These are phyloP conservation scores for Spinus pinus DNA, from an alignment of 2,797 vertebrate species.

Conservation along the genomic window DNA sequence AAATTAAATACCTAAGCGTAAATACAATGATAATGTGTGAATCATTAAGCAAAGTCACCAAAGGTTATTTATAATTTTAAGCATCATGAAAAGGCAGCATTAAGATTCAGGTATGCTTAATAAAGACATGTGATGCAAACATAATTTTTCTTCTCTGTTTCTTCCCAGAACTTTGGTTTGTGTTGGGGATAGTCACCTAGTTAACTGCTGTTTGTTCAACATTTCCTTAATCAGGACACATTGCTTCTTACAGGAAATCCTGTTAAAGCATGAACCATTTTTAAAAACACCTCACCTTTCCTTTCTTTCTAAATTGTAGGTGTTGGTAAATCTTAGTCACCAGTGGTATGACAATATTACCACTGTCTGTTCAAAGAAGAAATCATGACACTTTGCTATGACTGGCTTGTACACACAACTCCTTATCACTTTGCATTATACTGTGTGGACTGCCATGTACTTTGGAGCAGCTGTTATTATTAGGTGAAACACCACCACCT, in stretches of 20 bases:
- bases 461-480: constrained; percentile 60
- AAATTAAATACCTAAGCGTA: background rate
- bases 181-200: background rate
- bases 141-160: background rate
- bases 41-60: background rate
- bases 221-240: background rate
- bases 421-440: background rate
- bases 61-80: background rate
- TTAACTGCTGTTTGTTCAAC: background rate
- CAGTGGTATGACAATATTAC: background rate
- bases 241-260: background rate
- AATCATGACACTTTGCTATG: background rate
- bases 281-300: background rate
- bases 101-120: background rate
- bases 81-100: background rate
- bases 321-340: background rate
- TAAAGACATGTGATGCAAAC: background rate
- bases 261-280: background rate
- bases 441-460: background rate
- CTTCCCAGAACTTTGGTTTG: background rate
- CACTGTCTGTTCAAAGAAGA: background rate
- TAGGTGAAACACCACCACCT: constrained; percentile 62
- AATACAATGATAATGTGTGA: background rate
- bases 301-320: background rate
- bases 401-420: background rate